Evolutionary conservation across 2,113 vertebrate species (phyloP), one percentile per base, ranked within the genome.

Genomic region (Otolemur garnettii): DNA sequence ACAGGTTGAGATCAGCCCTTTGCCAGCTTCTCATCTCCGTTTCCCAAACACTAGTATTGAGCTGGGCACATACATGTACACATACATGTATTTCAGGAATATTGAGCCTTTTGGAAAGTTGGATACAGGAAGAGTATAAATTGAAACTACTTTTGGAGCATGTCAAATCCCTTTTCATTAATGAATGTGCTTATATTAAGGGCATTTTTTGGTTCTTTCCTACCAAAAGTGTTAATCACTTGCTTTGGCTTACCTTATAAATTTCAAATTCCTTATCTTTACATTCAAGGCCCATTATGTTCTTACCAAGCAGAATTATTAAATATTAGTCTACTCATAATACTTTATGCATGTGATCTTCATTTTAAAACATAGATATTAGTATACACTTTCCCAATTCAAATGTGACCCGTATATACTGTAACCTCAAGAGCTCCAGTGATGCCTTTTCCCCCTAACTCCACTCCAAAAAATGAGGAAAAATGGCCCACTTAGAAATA

Each of bases 81-180:
- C 45, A 10, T 50, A 74, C 62, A 30, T 59, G 21, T 35, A 66
- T 85, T 82, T 97, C 68, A 95, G 5, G n/a, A 91, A 77, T 91
- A 4, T 53, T 86, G 66, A 26, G 8, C 28, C 6, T 90, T 9
- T 64, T 80, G 55, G 50, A 28, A 55, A 19, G 82, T 68, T n/a
- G 60, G 10, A 72, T 79, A 75, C 0, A 42, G 18, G 11, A 21
- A 92, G 38, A 69, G 13, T 81, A 66, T 60, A 55, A 75, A 30
- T 60, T 64, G 42, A 71, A 94, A 94, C 81, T 21, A 10, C 7
- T 81, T 83, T 85, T 91, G 53, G 10, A 77, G 6, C 38, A 74
- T 95, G 79, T 90, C 33, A 69, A 92, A 69, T 90, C 8, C 50
- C 22, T 90, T 90, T 90, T 87, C 10, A 69, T 42, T 90, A 59